Evolutionary conservation across 2,888 invertebrate genomes (phyloP), one percentile per base, ranked within the genome.

Genomic region (Thymelicus sylvestris): DNA sequence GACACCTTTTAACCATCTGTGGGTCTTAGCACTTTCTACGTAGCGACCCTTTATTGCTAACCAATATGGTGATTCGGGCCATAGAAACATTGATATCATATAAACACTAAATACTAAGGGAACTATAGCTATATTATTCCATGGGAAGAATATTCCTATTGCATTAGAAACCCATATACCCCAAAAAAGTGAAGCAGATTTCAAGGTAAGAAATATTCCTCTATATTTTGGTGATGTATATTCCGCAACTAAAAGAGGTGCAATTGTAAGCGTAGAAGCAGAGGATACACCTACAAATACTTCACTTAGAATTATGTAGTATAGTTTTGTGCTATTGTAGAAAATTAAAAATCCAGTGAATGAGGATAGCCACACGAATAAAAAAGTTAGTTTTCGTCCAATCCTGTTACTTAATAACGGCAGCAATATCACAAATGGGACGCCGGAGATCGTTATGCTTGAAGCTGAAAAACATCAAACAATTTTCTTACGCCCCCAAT

Each of bases 161-260:
- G 75, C 75, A 55, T 75, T 82, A 7, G 81, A 74, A 0, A 72
- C 74, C 79, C 80, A 81, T 41, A 83, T 74, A 0, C 84, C 85
- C 79, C 81, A 81, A n/a, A 73, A 78, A 0, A 77, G 73, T 0
- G 78, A 81, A 0, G 82, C 81, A 10, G 75, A 62, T 57, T 83
- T 85, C 0, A 83, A 7, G 1, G 78, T 77, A 6, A 83, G 61
- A 50, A 84, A 85, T 62, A 83, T 59, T 0, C 81, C 84, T 74
- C 84, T 69, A 70, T 83, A 79, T 67, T 73, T 75, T 2, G 84
- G 81, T 4, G 82, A 82, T 10, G 78, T 78, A 12, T 80, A 84
- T 39, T 85, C 84, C 5, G 83, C 78, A 10, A 83, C 2, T 3
- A 84, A 72, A 39, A 79, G 66, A 0, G 80, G 4, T 10, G 75